Conservation (phyloP, 2,888 invertebrate species). For the Eucriotettix oculatus region DNA sequence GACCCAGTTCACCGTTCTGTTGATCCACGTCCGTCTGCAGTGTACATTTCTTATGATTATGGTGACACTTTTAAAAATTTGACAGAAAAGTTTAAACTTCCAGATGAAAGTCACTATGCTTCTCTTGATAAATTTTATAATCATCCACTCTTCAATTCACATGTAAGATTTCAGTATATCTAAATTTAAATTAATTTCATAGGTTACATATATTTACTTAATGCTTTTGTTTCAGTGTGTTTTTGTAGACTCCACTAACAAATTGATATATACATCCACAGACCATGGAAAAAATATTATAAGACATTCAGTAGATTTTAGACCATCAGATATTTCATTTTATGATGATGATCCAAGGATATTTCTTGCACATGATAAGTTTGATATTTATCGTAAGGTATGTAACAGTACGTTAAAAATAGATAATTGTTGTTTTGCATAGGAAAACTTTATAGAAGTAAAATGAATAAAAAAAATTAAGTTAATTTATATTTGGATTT, state of each 20-base stretch:
- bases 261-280: slow-evolving; percentile 55
- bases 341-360: slow-evolving; percentile 51
- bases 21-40: slow-evolving; percentile 41
- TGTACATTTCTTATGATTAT: slow-evolving; percentile 77
- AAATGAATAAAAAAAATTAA: background rate
- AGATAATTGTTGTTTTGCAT: slow-evolving; percentile 26
- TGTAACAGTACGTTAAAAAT: background rate
- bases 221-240: slow-evolving; percentile 49
- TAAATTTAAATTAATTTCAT: background rate
- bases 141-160: slow-evolving; percentile 60
- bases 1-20: slow-evolving; percentile 39
- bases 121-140: slow-evolving; percentile 71
- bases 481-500: no score
- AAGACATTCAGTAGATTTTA: slow-evolving; percentile 42
- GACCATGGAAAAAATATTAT: slow-evolving; percentile 54
- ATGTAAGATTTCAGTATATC: slow-evolving; percentile 40
- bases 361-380: slow-evolving; percentile 60
- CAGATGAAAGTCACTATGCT: slow-evolving; percentile 37
- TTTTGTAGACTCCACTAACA: slow-evolving; percentile 64
- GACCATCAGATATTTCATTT: slow-evolving; percentile 61
- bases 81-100: slow-evolving; percentile 45
- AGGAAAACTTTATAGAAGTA: background rate
- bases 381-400: slow-evolving; percentile 26
- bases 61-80: slow-evolving; percentile 64
- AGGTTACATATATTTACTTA: slow-evolving; percentile 2